Percentiles rank a stretch among this genome's conserved stretches.
These are phyloP conservation scores for Arnoldichthys spilopterus DNA, from an alignment of 2,797 vertebrate species.

Conservation along the genomic window DNA sequence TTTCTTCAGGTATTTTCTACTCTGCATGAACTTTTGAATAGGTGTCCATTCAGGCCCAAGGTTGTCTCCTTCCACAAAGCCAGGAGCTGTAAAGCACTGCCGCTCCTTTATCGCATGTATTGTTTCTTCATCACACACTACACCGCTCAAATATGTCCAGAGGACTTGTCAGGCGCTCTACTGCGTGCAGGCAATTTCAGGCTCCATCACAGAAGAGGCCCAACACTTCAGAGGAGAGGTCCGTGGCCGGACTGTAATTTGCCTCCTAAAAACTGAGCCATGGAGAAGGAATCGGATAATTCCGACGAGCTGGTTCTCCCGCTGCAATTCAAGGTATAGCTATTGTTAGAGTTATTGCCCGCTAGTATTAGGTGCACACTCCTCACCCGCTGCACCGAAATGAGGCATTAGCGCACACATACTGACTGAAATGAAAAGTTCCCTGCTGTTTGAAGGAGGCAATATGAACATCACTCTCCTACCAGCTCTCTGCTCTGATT, in stretches of 20 bases:
- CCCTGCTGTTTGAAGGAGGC: not conserved
- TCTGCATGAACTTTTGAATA: not conserved
- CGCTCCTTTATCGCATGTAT: not conserved
- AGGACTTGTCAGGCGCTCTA: not conserved
- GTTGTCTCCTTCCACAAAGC: not conserved
- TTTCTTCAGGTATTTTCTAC: not conserved
- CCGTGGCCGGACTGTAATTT: not conserved
- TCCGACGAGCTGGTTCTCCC: not conserved
- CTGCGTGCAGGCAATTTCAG: not conserved
- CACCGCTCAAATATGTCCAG: not conserved
- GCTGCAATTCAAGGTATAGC: not conserved
- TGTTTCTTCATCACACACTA: not conserved
- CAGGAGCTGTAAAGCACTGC: not conserved
- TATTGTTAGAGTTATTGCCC: not conserved
- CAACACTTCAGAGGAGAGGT: not conserved
- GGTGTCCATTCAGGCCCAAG: not conserved
- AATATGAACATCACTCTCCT: conserved; percentile 6
- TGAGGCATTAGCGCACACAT: conserved; percentile 16
- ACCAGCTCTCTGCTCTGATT: not conserved
- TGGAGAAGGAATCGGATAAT: not conserved
- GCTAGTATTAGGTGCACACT: not conserved
- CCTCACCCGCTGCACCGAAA: not conserved
- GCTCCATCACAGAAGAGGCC: not conserved
- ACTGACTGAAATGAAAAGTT: not conserved
- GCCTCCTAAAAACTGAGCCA: not conserved